Evolutionary conservation across 2,113 vertebrate species (phyloP).

Genomic region (Phaethon lepturus): DNA sequence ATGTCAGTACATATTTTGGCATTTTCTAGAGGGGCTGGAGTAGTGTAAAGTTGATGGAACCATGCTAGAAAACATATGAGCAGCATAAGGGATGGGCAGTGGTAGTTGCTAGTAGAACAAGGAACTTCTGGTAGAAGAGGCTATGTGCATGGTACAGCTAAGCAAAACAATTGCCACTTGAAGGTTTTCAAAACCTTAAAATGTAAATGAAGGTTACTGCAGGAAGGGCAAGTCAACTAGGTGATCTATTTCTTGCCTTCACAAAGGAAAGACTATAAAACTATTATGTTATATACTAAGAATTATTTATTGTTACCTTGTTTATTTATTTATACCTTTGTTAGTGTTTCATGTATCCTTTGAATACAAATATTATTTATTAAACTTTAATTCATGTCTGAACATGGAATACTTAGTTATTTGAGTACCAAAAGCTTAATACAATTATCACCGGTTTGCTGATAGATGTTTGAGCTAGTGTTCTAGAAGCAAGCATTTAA

Average conservation of each 20-base stretch:
- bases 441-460: not conserved
- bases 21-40: not conserved
- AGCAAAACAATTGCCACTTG: not conserved
- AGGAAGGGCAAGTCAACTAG: not conserved
- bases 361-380: not conserved
- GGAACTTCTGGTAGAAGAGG: not conserved
- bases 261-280: not conserved
- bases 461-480: not conserved
- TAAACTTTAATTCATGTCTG: not conserved
- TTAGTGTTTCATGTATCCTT: not conserved
- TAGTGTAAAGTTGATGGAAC: not conserved
- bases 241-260: not conserved
- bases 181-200: not conserved
- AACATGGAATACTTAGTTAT: not conserved
- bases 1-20: not conserved
- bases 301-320: not conserved
- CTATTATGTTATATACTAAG: not conserved
- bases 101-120: not conserved
- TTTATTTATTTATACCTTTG: not conserved
- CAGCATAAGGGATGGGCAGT: fast-evolving
- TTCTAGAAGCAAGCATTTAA: not conserved
- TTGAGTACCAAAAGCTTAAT: not conserved
- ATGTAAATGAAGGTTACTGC: not conserved
- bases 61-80: not conserved
- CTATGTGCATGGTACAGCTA: not conserved